Evolutionary conservation across 2,888 invertebrate species (phyloP).

Genomic region (Parapristionchus giblindavisi): DNA sequence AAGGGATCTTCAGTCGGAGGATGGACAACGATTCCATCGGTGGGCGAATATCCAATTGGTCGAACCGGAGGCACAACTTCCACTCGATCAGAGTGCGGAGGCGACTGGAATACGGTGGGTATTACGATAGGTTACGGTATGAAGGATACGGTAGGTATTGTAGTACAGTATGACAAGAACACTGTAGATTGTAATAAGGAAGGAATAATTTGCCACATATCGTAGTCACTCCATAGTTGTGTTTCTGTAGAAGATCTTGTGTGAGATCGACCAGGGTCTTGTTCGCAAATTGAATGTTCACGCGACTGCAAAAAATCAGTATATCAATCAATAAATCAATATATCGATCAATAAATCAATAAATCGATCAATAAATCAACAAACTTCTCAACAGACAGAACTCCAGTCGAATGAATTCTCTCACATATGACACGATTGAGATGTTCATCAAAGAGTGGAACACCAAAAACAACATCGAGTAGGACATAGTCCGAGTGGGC

Average conservation of each 20-base stretch:
- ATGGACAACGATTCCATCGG: conserved; percentile 23
- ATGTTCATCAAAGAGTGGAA: conserved; percentile 87
- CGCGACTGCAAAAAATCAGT: conserved; percentile 44
- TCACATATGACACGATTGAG: conserved; percentile 86
- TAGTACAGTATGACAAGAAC: background rate
- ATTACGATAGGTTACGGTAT: too few species aligned
- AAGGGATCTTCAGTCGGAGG: conserved; percentile 31
- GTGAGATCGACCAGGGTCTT: conserved; percentile 49
- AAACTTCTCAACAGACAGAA: conserved; percentile 72
- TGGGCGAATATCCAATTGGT: conserved; percentile 42
- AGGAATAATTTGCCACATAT: conserved; percentile 26
- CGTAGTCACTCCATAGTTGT: conserved; percentile 51
- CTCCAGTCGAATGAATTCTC: conserved; percentile 79
- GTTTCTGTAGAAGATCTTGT: conserved; percentile 46
- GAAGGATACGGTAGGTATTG: too few species aligned
- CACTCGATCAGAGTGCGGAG: conserved; percentile 34
- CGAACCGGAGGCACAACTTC: conserved; percentile 57
- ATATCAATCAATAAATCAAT: too few species aligned
- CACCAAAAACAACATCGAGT: conserved; percentile 88
- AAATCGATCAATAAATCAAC: conserved; percentile 40
- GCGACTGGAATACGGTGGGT: background rate
- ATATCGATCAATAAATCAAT: too few species aligned
- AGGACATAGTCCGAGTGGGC: conserved; percentile 79
- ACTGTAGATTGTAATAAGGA: background rate
- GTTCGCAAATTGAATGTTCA: conserved; percentile 54